Conservation (phyloP, 2,797 vertebrate genomes). For the Channa striata region DNA sequence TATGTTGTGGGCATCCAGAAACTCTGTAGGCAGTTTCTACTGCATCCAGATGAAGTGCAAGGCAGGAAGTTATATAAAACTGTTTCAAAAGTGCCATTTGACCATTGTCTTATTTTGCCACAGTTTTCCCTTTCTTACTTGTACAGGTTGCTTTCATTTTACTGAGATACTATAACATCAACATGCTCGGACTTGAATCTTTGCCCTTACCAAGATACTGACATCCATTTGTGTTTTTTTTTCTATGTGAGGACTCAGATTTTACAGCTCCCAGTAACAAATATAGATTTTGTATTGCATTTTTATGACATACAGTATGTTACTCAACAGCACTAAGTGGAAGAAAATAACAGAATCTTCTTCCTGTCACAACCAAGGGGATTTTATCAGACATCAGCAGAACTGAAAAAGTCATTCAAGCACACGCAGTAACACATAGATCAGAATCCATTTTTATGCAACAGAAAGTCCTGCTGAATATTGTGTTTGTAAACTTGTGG, state of each 20-base stretch:
- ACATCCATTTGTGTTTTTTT: neutral
- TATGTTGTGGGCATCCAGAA: too few species aligned
- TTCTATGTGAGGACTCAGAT: neutral
- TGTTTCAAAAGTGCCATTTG: neutral
- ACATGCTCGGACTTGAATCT: neutral
- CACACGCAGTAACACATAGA: neutral
- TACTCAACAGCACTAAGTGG: neutral
- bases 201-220: neutral
- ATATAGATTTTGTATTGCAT: neutral
- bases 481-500: neutral
- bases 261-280: neutral
- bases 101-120: neutral
- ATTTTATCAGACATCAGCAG: neutral
- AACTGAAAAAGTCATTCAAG: neutral
- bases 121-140: too few species aligned
- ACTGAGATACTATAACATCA: neutral
- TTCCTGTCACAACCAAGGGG: slow-evolving; percentile 28
- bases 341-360: slow-evolving; percentile 13
- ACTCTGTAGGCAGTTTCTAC: too few species aligned
- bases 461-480: too few species aligned
- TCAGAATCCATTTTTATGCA: neutral
- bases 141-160: neutral
- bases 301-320: neutral
- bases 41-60: too few species aligned
- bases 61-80: too few species aligned